phyloP scores from a whole-genome alignment of 1,140 invertebrate genomes.

The Nautilus pompilius region DNA sequence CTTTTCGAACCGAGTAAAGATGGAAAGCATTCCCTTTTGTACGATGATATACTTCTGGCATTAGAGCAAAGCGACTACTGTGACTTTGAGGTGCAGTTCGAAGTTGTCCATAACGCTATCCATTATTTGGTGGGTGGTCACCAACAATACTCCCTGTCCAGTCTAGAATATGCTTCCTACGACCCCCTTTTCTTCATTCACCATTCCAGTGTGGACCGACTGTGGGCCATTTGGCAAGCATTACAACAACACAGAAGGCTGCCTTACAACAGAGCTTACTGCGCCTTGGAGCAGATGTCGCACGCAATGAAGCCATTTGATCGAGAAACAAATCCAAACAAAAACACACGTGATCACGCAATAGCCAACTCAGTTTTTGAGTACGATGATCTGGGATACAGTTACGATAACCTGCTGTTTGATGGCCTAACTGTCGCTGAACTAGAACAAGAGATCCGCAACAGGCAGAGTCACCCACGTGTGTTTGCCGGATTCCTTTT shows the following conservation, averaged over 20 bases:
- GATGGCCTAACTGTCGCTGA: constrained; percentile 4
- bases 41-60: constrained; percentile 13
- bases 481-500: constrained; percentile 23
- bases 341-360: constrained; percentile 8
- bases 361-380: constrained; percentile 17
- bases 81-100: constrained; percentile 20
- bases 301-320: constrained; percentile 15
- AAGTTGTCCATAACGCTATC: constrained; percentile 17
- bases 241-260: constrained; percentile 15
- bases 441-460: constrained; percentile 11
- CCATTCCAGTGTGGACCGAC: not conserved
- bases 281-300: constrained; percentile 14
- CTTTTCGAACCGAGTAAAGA: constrained; percentile 7
- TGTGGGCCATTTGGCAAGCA: constrained; percentile 17
- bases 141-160: constrained; percentile 14
- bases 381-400: constrained; percentile 15
- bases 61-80: constrained; percentile 24
- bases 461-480: constrained; percentile 7
- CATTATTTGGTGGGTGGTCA: constrained; percentile 14
- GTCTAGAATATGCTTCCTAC: constrained; percentile 1
- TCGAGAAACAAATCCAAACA: constrained; percentile 7
- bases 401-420: constrained; percentile 3
- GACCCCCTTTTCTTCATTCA: constrained; percentile 2
- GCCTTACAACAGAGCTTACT: constrained; percentile 18
- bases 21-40: constrained; percentile 6